Evolutionary conservation across 2,888 invertebrate genomes (phyloP).

Genomic region (Pherbina coryleti): DNA sequence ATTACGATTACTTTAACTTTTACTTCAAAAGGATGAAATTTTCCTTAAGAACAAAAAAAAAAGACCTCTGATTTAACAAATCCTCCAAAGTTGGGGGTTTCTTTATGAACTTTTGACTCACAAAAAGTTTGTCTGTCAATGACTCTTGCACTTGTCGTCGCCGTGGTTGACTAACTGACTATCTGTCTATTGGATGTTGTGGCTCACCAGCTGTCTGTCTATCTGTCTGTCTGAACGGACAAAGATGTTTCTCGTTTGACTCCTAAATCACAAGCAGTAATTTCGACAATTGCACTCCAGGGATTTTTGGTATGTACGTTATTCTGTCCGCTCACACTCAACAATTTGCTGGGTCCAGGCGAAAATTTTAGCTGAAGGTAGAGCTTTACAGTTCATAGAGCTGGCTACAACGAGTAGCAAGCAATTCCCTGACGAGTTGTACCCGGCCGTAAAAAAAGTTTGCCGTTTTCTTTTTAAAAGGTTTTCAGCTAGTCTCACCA

Average conservation of each 20-base stretch:
- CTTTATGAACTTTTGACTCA: not conserved
- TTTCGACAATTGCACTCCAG: slow-evolving; percentile 63
- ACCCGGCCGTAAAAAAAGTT: too few species aligned
- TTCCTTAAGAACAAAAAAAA: too few species aligned
- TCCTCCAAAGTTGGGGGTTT: slow-evolving; percentile 33
- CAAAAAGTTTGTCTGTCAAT: not conserved
- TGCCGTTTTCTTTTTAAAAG: too few species aligned
- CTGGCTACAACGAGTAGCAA: too few species aligned
- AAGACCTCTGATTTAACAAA: too few species aligned
- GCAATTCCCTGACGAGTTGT: too few species aligned
- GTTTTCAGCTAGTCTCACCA: too few species aligned
- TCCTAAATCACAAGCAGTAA: slow-evolving; percentile 57
- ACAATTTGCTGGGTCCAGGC: not conserved
- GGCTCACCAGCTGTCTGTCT: slow-evolving; percentile 45
- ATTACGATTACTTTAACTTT: too few species aligned
- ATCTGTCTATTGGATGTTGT: not conserved
- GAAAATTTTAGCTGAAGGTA: slow-evolving; percentile 35
- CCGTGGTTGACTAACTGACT: not conserved
- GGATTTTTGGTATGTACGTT: slow-evolving; percentile 41
- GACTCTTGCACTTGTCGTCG: slow-evolving; percentile 22
- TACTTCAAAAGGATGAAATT: too few species aligned
- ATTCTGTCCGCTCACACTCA: not conserved
- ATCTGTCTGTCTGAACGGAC: slow-evolving; percentile 36
- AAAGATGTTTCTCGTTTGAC: slow-evolving; percentile 34
- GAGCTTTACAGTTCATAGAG: too few species aligned